Percentiles rank a stretch among this genome's conserved stretches.
phyloP scores from a whole-genome alignment of 2,888 invertebrate genomes.

The Yponomeuta malinellus region DNA sequence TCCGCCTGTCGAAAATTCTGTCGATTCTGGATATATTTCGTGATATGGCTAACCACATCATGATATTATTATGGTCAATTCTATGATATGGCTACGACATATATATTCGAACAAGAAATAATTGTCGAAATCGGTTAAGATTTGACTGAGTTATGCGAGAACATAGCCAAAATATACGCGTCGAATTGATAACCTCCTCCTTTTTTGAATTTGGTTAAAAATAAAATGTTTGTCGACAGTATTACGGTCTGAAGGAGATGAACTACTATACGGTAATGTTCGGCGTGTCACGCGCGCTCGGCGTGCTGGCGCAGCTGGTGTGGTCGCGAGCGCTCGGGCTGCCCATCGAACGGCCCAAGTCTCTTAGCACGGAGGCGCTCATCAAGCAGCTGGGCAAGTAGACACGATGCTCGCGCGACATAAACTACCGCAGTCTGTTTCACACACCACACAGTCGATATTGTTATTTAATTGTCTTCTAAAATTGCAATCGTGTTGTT shows the following conservation, averaged over 20 bases:
- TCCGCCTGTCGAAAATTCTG: too few species aligned
- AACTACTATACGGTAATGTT: conserved; percentile 95
- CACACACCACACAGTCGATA: conserved; percentile 2
- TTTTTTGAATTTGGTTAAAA: neutral
- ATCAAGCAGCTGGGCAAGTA: conserved; percentile 64
- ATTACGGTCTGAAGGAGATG: conserved; percentile 94
- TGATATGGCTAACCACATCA: too few species aligned
- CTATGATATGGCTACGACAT: too few species aligned
- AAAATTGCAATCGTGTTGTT: neutral
- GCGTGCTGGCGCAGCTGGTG: conserved; percentile 87
- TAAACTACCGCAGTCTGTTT: neutral
- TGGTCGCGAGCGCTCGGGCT: conserved; percentile 92
- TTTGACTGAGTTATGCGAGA: too few species aligned
- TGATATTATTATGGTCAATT: too few species aligned
- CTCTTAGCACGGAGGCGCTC: conserved; percentile 82
- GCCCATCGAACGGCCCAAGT: conserved; percentile 91
- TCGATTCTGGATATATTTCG: too few species aligned
- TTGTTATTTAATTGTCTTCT: neutral
- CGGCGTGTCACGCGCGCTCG: conserved; percentile 92
- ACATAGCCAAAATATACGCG: too few species aligned
- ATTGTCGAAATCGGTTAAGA: too few species aligned
- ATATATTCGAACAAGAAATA: too few species aligned
- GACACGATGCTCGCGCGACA: conserved; percentile 20
- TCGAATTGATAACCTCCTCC: too few species aligned
- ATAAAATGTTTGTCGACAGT: conserved; percentile 60